phyloP scores from a whole-genome alignment of 2,113 vertebrate species.

The Gadus macrocephalus region DNA sequence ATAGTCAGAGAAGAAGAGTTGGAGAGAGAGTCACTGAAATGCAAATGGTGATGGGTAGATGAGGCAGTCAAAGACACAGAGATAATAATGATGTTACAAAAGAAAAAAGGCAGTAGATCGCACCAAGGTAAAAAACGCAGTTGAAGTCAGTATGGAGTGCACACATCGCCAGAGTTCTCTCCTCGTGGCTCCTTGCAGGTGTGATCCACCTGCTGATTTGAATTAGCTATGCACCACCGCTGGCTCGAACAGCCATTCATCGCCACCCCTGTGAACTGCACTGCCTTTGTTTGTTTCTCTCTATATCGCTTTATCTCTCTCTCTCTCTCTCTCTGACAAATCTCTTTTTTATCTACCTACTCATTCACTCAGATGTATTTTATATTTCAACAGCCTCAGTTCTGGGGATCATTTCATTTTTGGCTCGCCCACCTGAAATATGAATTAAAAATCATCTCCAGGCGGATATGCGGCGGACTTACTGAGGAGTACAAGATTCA shows the following conservation, averaged over 20 bases:
- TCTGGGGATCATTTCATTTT: background rate
- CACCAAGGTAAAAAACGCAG: background rate
- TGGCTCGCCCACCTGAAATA: background rate
- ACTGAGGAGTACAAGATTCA: background rate
- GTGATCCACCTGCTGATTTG: slow-evolving; percentile 49
- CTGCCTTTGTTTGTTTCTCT: slow-evolving; percentile 5
- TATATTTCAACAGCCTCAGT: background rate
- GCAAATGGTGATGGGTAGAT: background rate
- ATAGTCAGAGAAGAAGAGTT: background rate
- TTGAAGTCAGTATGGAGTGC: background rate
- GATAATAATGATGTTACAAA: background rate
- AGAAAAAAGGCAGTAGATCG: background rate
- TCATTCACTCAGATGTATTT: background rate
- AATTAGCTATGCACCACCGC: slow-evolving; percentile 38
- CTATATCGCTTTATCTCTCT: no score
- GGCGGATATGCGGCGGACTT: background rate
- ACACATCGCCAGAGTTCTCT: slow-evolving; percentile 7
- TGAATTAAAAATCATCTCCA: background rate
- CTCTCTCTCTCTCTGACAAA: no score
- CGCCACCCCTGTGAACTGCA: slow-evolving; percentile 48
- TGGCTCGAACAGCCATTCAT: slow-evolving; percentile 20
- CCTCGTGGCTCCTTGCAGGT: background rate
- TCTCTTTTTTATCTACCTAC: slow-evolving; percentile 12
- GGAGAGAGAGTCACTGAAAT: background rate
- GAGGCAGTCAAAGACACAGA: background rate